phyloP scores from a whole-genome alignment of 2,113 vertebrate genomes.

The Actenoides lindsayi region DNA sequence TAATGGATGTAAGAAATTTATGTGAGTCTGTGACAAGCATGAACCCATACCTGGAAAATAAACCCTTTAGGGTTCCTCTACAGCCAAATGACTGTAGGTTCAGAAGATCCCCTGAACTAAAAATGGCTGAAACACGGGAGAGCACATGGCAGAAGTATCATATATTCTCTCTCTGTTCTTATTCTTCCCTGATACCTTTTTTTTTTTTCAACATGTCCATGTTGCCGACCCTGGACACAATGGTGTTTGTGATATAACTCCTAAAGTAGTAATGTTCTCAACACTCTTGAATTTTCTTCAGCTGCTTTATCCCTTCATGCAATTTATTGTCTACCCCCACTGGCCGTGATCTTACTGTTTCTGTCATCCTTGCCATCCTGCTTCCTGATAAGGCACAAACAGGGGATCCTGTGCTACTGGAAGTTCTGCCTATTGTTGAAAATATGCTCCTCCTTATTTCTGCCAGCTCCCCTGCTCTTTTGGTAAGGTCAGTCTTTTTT shows the following conservation, averaged over 20 bases:
- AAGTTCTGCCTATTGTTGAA: not conserved
- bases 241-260: not conserved
- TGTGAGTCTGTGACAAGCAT: not conserved
- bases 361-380: not conserved
- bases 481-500: not conserved
- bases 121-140: not conserved
- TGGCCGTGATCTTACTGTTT: not conserved
- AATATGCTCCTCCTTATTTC: not conserved
- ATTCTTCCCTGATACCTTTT: not conserved
- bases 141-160: not conserved
- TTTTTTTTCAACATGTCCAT: not conserved
- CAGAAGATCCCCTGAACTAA: not conserved
- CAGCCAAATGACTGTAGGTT: not conserved
- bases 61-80: not conserved
- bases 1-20: not conserved
- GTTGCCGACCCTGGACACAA: not conserved
- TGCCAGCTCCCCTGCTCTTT: not conserved
- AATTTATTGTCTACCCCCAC: not conserved
- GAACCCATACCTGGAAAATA: not conserved
- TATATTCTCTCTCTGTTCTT: not conserved
- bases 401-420: not conserved
- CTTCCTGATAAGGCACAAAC: not conserved
- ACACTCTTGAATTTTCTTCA: not conserved
- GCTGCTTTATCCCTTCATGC: not conserved
- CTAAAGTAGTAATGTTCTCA: not conserved